phyloP scores from a whole-genome alignment of 2,113 vertebrate species.

The Cervus canadensis region DNA sequence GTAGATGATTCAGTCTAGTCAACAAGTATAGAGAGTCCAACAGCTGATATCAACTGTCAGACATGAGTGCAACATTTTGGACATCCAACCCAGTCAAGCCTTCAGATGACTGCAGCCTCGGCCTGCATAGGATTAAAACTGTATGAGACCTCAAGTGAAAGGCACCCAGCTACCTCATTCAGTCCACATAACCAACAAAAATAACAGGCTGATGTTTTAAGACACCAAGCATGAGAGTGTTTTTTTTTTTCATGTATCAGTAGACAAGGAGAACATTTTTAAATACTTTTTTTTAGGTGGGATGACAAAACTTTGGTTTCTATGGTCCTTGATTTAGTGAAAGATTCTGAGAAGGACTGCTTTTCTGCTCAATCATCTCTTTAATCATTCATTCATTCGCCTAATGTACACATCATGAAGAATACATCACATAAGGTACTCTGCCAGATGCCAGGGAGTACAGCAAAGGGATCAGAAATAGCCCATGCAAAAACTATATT shows the following conservation, averaged over 20 bases:
- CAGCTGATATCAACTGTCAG: neutral
- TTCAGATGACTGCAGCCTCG: neutral
- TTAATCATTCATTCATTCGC: neutral
- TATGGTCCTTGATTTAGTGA: neutral
- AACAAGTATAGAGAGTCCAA: neutral
- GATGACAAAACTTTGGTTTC: neutral
- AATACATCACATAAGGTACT: neutral
- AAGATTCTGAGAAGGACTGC: neutral
- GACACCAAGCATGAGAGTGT: neutral
- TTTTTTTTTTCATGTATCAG: neutral
- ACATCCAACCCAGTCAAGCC: neutral
- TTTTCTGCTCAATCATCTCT: slow-evolving; percentile 4
- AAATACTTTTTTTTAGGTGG: neutral
- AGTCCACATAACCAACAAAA: neutral
- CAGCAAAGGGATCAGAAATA: neutral
- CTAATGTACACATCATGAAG: neutral
- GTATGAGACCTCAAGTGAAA: neutral
- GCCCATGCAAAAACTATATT: neutral
- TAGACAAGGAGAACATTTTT: neutral
- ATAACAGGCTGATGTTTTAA: neutral
- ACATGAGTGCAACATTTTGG: neutral
- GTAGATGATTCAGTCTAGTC: neutral
- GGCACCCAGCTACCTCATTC: neutral
- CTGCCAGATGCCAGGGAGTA: neutral
- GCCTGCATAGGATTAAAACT: neutral